Evolutionary conservation across 2,113 vertebrate genomes (phyloP).

Genomic region (Laterallus jamaicensis): DNA sequence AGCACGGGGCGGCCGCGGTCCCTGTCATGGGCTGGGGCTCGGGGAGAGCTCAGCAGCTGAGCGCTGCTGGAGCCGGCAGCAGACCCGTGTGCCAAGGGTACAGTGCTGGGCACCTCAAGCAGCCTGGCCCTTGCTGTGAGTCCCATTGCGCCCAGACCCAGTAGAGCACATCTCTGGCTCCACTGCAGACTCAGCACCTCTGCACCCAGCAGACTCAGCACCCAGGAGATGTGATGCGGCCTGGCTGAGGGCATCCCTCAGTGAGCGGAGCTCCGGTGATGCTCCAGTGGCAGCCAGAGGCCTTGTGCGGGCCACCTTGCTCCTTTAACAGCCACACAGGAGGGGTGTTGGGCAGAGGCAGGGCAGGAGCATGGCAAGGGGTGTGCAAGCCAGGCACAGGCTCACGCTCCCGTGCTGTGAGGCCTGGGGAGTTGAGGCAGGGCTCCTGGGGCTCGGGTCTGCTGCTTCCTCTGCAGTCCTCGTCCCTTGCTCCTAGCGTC

Average conservation of each 20-base stretch:
- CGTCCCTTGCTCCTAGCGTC: accelerated
- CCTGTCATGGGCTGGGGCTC: accelerated
- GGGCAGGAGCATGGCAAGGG: too few relatives aligned
- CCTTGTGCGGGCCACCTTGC: not conserved
- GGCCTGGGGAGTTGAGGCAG: not conserved
- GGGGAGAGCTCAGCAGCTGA: not conserved
- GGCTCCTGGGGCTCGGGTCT: not conserved
- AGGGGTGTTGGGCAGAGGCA: not conserved
- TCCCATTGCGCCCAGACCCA: accelerated
- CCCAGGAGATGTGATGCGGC: accelerated
- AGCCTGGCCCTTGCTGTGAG: not conserved
- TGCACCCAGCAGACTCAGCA: too few relatives aligned
- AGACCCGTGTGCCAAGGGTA: not conserved
- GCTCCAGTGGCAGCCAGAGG: not conserved
- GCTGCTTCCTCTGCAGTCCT: not conserved
- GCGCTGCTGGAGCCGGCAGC: not conserved
- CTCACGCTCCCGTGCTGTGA: too few relatives aligned
- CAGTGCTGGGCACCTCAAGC: not conserved
- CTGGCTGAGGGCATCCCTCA: not conserved
- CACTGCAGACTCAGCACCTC: not conserved
- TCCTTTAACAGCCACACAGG: not conserved
- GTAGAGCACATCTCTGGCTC: accelerated
- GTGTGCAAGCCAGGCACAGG: not conserved
- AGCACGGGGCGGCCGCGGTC: accelerated
- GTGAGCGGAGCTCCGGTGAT: accelerated